Conservation (phyloP, 2,888 invertebrate species). For the Perizoma affinitatum region DNA sequence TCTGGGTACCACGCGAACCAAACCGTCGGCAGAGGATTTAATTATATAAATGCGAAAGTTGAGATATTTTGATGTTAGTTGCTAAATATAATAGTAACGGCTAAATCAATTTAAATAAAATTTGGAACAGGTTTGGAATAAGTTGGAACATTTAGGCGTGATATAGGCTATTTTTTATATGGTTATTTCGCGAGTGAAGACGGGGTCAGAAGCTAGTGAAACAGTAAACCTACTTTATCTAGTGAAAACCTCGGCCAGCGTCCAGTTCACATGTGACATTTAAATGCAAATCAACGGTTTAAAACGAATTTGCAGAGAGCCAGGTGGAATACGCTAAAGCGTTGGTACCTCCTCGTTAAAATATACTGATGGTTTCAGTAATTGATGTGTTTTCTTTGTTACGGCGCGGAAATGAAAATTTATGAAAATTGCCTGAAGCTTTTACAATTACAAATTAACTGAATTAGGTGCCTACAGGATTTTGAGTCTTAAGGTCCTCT, state of each 20-base stretch:
- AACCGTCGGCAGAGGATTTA: too few species aligned
- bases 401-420: neutral
- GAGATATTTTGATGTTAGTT: too few species aligned
- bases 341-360: conserved; percentile 10
- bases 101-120: too few species aligned
- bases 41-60: too few species aligned
- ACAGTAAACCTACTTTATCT: neutral
- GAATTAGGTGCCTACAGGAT: too few species aligned
- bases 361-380: conserved; percentile 17
- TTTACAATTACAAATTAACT: neutral
- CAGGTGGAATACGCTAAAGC: conserved; percentile 12
- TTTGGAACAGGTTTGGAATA: too few species aligned
- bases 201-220: neutral
- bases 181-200: too few species aligned
- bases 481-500: too few species aligned
- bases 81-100: too few species aligned
- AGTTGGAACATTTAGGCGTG: too few species aligned
- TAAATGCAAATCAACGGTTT: conserved; percentile 28
- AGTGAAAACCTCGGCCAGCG: conserved; percentile 2
- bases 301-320: conserved; percentile 11
- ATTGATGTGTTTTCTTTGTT: conserved; percentile 3
- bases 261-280: conserved; percentile 15
- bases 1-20: too few species aligned
- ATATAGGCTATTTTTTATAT: too few species aligned
- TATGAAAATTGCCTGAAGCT: neutral